These are phyloP conservation scores for Physocephala rufipes DNA, from an alignment of 2,888 invertebrate genomes.

Conservation along the genomic window DNA sequence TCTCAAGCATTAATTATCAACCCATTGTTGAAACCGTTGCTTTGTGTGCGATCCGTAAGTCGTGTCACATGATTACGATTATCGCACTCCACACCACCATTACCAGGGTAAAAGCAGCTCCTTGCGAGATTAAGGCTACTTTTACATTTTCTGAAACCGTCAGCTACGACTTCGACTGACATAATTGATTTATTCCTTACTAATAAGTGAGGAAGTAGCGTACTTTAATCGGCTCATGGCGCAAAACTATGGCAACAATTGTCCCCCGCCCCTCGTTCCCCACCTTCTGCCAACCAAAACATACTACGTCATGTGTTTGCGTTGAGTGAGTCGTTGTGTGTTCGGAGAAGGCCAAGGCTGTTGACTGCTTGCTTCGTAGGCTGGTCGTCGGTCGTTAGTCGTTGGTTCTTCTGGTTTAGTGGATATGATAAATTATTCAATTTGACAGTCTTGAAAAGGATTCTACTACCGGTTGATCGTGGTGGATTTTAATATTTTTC, in stretches of 20 bases:
- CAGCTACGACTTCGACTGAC: no score
- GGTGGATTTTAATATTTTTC: constrained; percentile 2
- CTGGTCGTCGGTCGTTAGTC: constrained; percentile 19
- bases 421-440: constrained; percentile 42
- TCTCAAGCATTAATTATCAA: constrained; percentile 17
- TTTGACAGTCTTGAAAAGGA: not conserved
- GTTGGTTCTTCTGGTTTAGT: constrained; percentile 37
- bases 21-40: constrained; percentile 27
- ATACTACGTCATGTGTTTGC: constrained; percentile 10
- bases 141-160: no score
- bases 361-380: no score
- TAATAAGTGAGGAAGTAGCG: no score
- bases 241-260: constrained; percentile 10
- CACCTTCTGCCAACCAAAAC: not conserved
- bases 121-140: constrained; percentile 43
- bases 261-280: not conserved
- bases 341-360: not conserved
- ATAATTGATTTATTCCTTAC: no score
- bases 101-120: constrained; percentile 11
- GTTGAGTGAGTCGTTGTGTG: constrained; percentile 12
- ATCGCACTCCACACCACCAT: constrained; percentile 2
- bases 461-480: not conserved
- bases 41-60: constrained; percentile 36
- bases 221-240: not conserved
- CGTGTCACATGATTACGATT: constrained; percentile 39